Evolutionary conservation across 2,888 invertebrate genomes (phyloP), one percentile per base, ranked within the genome.

Genomic region (Epicampocera succincta): DNA sequence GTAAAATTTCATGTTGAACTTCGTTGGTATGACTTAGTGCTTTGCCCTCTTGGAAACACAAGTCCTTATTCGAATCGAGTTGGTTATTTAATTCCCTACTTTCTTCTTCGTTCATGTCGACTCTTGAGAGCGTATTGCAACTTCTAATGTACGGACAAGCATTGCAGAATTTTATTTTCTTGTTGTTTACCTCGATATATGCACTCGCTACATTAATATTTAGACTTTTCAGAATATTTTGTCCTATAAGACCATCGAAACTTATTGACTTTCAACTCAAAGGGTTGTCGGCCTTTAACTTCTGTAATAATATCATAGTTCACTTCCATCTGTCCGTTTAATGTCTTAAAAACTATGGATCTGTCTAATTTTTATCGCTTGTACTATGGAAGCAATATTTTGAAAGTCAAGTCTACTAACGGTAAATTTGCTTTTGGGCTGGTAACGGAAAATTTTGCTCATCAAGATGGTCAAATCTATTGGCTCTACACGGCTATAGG

Each of bases 201-300:
- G 54, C 33, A n/a, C 65, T n/a, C 19, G 65, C 44, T 56, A 54
- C 2, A 63, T 38, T 13, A 46, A 56, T 12, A n/a, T n/a, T n/a
- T n/a, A n/a, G n/a, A n/a, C 5, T 25, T 25, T n/a, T n/a, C n/a
- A 25, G 25, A 25, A 25, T 25, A 25, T 25, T 25, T 5, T 25
- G 25, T 25, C 25, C 17, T n/a, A 74, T 65, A 11, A 38, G 60
- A 6, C 71, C 15, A 21, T 52, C 63, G 60, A 84, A 85, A 25
- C 60, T 56, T 33, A 78, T 50, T 38, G 83, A 71, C 46, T 85
- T 83, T 65, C 79, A 84, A n/a, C 74, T 81, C 83, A 85, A 84
- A 44, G 68, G 82, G 13, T 77, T 76, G 50, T 83, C 65, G 73
- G 71, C 66, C 42, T 82, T 66, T 58, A 84, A 84, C 42, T 61